phyloP scores from a whole-genome alignment of 2,113 vertebrate genomes.

The Columba livia region DNA sequence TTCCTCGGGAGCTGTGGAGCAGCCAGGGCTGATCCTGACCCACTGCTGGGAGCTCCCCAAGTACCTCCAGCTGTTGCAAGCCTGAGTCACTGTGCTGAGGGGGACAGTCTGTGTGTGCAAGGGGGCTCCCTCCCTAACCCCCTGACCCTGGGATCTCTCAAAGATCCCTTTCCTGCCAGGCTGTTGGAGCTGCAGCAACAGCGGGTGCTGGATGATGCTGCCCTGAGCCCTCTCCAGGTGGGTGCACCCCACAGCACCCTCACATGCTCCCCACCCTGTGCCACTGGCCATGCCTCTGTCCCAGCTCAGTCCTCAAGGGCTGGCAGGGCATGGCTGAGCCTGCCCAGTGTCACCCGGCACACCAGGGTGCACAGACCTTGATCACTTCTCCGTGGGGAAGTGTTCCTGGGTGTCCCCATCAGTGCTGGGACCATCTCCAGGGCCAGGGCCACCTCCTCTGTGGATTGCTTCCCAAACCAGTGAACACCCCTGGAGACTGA shows the following conservation, averaged over 20 bases:
- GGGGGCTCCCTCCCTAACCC: not conserved
- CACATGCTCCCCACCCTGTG: not conserved
- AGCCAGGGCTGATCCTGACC: not conserved
- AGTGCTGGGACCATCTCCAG: not conserved
- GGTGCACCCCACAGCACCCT: not conserved
- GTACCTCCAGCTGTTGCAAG: not conserved
- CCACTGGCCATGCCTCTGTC: not conserved
- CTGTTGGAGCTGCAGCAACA: not conserved
- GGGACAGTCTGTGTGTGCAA: not conserved
- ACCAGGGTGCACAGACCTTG: not conserved
- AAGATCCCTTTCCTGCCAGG: not conserved
- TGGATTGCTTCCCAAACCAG: not conserved
- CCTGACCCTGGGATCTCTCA: not conserved
- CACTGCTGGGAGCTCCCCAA: fast-evolving
- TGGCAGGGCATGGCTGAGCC: not conserved
- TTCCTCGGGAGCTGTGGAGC: not conserved
- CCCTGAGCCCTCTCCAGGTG: not conserved
- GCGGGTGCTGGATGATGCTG: not conserved
- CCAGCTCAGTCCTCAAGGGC: not conserved
- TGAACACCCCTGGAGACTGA: not conserved
- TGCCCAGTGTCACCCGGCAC: not conserved
- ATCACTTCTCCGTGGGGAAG: not conserved
- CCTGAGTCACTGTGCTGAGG: not conserved
- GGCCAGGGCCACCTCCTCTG: not conserved
- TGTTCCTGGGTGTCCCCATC: fast-evolving